These are phyloP conservation scores for Drosophila formosana DNA, from an alignment of 2,888 invertebrate genomes.

Conservation along the genomic window DNA sequence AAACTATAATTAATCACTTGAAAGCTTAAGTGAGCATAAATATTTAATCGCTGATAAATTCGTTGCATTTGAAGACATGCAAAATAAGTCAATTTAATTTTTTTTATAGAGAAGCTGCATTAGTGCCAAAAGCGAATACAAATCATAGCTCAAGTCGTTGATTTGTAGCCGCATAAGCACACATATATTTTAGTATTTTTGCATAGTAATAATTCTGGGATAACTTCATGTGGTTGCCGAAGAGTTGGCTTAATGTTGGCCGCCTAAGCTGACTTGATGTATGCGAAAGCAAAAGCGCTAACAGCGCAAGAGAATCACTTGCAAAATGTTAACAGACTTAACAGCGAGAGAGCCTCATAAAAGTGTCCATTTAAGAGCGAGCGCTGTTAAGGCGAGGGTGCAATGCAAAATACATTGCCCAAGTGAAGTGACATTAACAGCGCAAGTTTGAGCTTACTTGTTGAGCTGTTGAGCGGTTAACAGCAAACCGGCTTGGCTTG, in stretches of 20 bases:
- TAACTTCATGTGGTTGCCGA: conserved; percentile 11
- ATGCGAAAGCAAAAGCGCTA: conserved; percentile 19
- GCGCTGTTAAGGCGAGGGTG: not conserved
- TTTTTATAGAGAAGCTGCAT: conserved; percentile 28
- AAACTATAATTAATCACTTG: not conserved
- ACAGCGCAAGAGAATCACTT: conserved; percentile 39
- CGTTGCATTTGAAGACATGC: not conserved
- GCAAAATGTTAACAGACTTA: not conserved
- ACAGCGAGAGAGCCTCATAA: not conserved
- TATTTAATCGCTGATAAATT: conserved; percentile 3
- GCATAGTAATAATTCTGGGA: conserved; percentile 18
- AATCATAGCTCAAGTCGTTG: conserved; percentile 39
- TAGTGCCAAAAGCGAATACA: conserved; percentile 39
- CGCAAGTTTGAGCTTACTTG: conserved; percentile 18
- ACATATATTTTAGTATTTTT: conserved; percentile 8
- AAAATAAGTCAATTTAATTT: not conserved
- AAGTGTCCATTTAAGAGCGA: conserved; percentile 31
- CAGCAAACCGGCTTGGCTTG: not conserved
- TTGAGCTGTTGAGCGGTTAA: conserved; percentile 29
- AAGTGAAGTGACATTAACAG: not conserved
- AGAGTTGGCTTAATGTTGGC: conserved; percentile 8
- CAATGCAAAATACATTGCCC: no score
- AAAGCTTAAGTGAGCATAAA: not conserved
- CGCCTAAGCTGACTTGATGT: conserved; percentile 35
- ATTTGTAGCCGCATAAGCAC: conserved; percentile 41